Conservation (phyloP, 2,113 vertebrate species). For the Lagopus leucura region DNA sequence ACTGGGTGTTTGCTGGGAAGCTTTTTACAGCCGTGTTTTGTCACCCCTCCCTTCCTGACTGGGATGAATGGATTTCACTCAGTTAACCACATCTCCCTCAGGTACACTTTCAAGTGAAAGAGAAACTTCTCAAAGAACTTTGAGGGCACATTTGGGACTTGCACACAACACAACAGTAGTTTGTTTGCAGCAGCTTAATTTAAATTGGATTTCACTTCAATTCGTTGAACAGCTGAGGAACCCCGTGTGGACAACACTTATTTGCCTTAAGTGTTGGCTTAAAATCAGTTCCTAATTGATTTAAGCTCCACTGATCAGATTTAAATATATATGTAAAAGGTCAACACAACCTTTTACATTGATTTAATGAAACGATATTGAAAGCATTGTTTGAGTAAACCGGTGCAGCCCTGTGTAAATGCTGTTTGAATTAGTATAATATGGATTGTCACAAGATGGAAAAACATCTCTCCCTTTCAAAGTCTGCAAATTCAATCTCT, state of each 20-base stretch:
- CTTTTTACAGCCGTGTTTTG: background rate
- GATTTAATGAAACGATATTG: slow-evolving; percentile 55
- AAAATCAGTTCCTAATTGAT: slow-evolving; percentile 54
- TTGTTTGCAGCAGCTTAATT: slow-evolving; percentile 50
- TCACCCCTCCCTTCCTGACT: background rate
- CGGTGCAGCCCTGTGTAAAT: slow-evolving; percentile 25
- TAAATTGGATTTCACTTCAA: slow-evolving; percentile 58
- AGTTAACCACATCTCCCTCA: background rate
- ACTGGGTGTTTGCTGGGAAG: slow-evolving; percentile 12
- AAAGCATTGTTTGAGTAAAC: slow-evolving; percentile 26
- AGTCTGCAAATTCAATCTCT: slow-evolving; percentile 36
- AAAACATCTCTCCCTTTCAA: slow-evolving; percentile 8
- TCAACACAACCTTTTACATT: slow-evolving; percentile 50
- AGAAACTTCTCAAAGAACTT: slow-evolving; percentile 62
- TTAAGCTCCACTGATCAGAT: slow-evolving; percentile 59
- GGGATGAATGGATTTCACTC: background rate
- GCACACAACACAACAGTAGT: background rate
- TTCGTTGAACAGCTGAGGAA: slow-evolving; percentile 42
- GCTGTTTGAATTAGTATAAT: slow-evolving; percentile 15
- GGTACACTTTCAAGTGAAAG: background rate
- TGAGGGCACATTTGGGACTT: slow-evolving; percentile 15
- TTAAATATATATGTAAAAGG: slow-evolving; percentile 57
- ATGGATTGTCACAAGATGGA: slow-evolving; percentile 41
- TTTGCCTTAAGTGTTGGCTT: slow-evolving; percentile 49
- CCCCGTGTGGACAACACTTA: slow-evolving; percentile 4